These are phyloP conservation scores for Pipistrellus nathusii DNA, from an alignment of 2,797 vertebrate genomes.

Conservation along the genomic window DNA sequence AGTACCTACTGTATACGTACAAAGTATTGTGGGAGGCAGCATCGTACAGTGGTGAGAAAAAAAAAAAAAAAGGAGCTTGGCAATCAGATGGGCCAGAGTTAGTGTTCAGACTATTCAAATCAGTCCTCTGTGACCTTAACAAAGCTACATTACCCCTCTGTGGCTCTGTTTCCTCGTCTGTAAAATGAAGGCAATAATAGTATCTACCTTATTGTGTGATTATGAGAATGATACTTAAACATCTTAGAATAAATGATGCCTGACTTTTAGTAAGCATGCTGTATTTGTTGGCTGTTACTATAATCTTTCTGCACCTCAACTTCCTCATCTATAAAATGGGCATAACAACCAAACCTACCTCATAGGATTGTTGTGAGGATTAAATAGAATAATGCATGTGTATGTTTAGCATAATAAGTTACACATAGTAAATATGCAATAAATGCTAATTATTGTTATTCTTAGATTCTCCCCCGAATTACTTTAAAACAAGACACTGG, in stretches of 20 bases:
- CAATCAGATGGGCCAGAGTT: background rate
- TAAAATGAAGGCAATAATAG: background rate
- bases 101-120: background rate
- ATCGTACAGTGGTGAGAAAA: accelerated
- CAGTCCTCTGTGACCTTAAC: background rate
- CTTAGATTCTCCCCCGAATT: background rate
- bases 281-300: background rate
- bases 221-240: background rate
- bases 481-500: slow-evolving; percentile 16
- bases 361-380: background rate
- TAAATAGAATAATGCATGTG: background rate
- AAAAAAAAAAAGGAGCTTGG: background rate
- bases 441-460: background rate
- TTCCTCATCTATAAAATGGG: slow-evolving; percentile 23
- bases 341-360: background rate
- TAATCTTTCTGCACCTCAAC: background rate
- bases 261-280: background rate
- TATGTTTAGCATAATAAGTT: background rate
- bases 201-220: background rate
- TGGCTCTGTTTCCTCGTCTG: background rate
- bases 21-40: background rate
- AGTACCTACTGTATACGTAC: background rate
- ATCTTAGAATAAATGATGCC: background rate
- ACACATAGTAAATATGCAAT: background rate
- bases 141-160: background rate